Evolutionary conservation across 2,797 vertebrate species (phyloP), one percentile per base, ranked within the genome.

Genomic region (Tragopan temminckii): DNA sequence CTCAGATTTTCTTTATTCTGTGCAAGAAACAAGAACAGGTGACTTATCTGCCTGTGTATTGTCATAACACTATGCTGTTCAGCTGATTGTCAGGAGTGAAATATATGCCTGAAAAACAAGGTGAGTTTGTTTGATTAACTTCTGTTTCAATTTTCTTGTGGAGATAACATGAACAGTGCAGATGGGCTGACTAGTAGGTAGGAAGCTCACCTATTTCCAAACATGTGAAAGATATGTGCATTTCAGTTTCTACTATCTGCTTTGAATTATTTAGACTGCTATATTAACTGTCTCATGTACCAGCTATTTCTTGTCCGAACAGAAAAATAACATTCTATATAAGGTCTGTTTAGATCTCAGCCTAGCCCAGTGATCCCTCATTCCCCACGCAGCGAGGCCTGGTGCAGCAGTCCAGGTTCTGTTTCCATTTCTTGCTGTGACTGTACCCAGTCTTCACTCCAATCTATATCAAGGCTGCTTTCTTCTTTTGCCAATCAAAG

Each of bases 1-100:
- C 90, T 77, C 92, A 98, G 97, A 58, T 98, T 67, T 97, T 98
- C 89, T 97, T 98, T 91, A 97, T 97, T 79, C 70, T 97, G 90
- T 57, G 69, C 72, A 97, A 98, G 94, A 97, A 97, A 80, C 92
- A 96, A 69, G 97, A 96, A 52, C 96, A 97, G 75, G 87, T 97
- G 88, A 97, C 97, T 29, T 97, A 98, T 74, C 95, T 98, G 40
- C 97, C 97, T 19, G 80, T 97, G 20, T 97, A 98, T 80, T 97
- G 97, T 83, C 98, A 97, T 1, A 85, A 94, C 48, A 96, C 97
- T 33, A 92, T 97, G 96, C 85, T 97, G 61, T 97, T 97, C 95
- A 97, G 61, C 90, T 97, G 96, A 95, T 98, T 96, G 93, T 93
- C 94, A n/a, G 97, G 96, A 18, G 95, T 98, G 63, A 98, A 98